Conservation (phyloP, 2,888 invertebrate genomes). For the Melanostoma scalare region DNA sequence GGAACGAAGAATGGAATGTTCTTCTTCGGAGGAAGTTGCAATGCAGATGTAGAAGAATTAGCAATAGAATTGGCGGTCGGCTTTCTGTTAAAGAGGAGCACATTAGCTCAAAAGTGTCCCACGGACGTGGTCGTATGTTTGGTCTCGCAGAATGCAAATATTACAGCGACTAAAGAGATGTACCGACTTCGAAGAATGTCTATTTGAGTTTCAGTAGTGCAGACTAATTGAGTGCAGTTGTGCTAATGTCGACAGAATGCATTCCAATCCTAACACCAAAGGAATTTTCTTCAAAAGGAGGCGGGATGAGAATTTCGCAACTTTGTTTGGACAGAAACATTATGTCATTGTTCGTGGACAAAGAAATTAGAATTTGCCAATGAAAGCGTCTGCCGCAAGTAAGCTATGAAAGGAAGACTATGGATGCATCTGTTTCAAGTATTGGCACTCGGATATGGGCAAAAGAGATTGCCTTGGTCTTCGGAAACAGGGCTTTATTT, state of each 20-base stretch:
- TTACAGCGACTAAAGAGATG: neutral
- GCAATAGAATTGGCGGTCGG: slow-evolving; percentile 27
- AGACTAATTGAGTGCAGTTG: slow-evolving; percentile 59
- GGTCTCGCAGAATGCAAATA: slow-evolving; percentile 1
- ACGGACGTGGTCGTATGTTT: slow-evolving; percentile 21
- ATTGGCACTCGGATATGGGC: too few relatives aligned
- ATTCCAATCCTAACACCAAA: neutral
- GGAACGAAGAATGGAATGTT: too few relatives aligned
- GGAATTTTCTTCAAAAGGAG: too few relatives aligned
- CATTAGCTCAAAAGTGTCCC: slow-evolving; percentile 15
- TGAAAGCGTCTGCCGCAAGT: too few relatives aligned
- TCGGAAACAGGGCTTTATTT: too few relatives aligned
- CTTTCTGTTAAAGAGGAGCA: slow-evolving; percentile 3
- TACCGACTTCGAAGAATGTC: neutral
- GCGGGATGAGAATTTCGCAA: too few relatives aligned
- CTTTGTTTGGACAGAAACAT: too few relatives aligned
- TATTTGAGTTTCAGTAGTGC: slow-evolving; percentile 51
- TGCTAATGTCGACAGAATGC: slow-evolving; percentile 37
- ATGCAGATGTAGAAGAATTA: slow-evolving; percentile 16
- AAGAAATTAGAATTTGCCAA: too few relatives aligned
- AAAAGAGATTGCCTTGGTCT: too few relatives aligned
- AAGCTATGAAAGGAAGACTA: too few relatives aligned
- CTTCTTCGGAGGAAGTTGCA: slow-evolving; percentile 27
- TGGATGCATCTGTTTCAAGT: too few relatives aligned
- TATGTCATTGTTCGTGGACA: too few relatives aligned